Evolutionary conservation across 2,888 invertebrate species (phyloP), one percentile per base, ranked within the genome.

Genomic region (Drosophila emarginata): DNA sequence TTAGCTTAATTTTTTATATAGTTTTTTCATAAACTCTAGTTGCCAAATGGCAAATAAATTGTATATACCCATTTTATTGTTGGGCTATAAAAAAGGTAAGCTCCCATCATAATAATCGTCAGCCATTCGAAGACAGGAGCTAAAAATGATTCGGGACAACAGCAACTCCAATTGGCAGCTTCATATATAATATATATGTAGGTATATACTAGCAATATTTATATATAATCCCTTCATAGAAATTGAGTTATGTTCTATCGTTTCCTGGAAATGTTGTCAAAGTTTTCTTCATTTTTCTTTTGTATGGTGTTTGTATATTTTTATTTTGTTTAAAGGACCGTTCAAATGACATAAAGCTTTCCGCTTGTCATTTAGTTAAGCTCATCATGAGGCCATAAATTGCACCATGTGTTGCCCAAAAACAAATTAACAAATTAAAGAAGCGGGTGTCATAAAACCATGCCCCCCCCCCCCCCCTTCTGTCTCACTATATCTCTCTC

Each of bases 381-480:
- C 64, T 56, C 65, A 60, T 69, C 76, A 84, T 65, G 45, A 56
- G 45, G 67, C 69, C 72, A 84, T 88, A 78, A 87, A 74, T 69
- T 69, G 81, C 72, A 57, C 78, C 83, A 88, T 87, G 71, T 88
- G 87, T 84, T 84, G 76, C 62, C 63, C 57, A 57, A 72, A 80
- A 80, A 71, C 86, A 85, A 85, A 85, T 85, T 85, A 84, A 87
- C 79, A 89, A 84, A 88, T 84, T 88, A 84, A 88, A 85, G 64
- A 79, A 74, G 79, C 86, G 87, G 87, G 87, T 87, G 85, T 75
- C 85, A 81, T 84, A 87, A 87, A 88, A 75, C 71, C 62, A 60
- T 67, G 57, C 39, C 60, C 15, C 28, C 23, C 40, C 14, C 40
- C 14, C 36, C n/a, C 58, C 23, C 59, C 37, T 14, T 45, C 62